Conservation (phyloP, 2,888 invertebrate species). For the Noctua fimbriata region DNA sequence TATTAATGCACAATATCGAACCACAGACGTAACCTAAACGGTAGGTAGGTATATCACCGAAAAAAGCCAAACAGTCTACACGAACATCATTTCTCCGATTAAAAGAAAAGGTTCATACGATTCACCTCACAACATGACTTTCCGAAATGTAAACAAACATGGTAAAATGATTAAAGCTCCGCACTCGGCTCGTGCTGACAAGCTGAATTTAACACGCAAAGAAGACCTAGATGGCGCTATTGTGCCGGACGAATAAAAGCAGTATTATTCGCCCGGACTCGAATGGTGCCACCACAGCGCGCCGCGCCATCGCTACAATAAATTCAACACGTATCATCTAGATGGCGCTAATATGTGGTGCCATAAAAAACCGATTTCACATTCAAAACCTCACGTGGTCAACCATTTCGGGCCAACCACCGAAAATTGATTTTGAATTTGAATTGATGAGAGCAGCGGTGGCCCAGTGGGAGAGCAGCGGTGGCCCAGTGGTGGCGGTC, state of each 20-base stretch:
- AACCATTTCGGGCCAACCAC: neutral
- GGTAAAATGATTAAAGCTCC: neutral
- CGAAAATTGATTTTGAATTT: too few relatives aligned
- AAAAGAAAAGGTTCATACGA: too few relatives aligned
- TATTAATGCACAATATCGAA: too few relatives aligned
- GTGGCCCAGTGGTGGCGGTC: too few relatives aligned
- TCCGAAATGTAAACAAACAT: neutral
- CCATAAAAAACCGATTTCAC: neutral
- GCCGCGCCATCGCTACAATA: neutral
- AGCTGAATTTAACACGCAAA: neutral
- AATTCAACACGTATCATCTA: neutral
- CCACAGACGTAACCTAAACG: too few relatives aligned
- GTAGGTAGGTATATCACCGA: too few relatives aligned
- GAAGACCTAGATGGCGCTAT: neutral
- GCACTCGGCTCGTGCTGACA: neutral
- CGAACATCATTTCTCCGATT: too few relatives aligned
- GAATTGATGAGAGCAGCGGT: too few relatives aligned
- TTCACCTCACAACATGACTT: too few relatives aligned
- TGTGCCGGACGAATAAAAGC: neutral
- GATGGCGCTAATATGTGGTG: neutral
- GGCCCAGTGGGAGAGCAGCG: too few relatives aligned
- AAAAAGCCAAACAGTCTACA: too few relatives aligned
- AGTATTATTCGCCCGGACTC: neutral
- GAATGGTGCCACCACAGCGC: neutral
- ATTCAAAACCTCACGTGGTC: neutral